phyloP scores from a whole-genome alignment of 1,140 invertebrate species.

The Nomia melanderi region DNA sequence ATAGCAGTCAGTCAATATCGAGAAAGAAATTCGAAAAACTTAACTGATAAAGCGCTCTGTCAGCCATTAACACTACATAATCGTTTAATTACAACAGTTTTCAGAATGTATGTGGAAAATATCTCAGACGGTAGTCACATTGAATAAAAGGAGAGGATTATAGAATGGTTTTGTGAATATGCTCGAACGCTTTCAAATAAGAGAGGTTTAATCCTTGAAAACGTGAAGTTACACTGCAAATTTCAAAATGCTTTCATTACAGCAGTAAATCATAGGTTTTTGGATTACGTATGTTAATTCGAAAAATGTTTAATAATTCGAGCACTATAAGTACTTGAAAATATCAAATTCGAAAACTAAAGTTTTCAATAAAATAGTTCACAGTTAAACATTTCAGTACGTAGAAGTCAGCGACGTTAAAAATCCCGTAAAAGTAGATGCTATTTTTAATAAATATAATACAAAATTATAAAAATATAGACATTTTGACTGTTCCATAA shows the following conservation, averaged over 20 bases:
- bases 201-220: background rate
- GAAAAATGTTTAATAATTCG: too few species aligned
- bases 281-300: background rate
- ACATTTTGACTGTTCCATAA: too few species aligned
- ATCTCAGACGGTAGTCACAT: background rate
- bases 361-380: too few species aligned
- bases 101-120: background rate
- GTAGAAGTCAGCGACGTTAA: too few species aligned
- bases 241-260: background rate
- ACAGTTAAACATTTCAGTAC: too few species aligned
- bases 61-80: slow-evolving; percentile 43
- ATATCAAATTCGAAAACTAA: too few species aligned
- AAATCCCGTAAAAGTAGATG: too few species aligned
- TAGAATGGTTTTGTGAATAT: background rate
- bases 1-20: slow-evolving; percentile 76
- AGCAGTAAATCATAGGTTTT: background rate
- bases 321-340: too few species aligned
- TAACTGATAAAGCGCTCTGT: slow-evolving; percentile 48
- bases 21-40: slow-evolving; percentile 50
- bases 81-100: slow-evolving; percentile 1
- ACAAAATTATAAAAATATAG: too few species aligned
- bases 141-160: background rate
- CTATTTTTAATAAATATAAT: too few species aligned
- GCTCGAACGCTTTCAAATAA: background rate
- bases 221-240: background rate